Base-by-base conservation (phyloP, 2,888 invertebrate genomes). In the Eupithecia subfuscata region DNA sequence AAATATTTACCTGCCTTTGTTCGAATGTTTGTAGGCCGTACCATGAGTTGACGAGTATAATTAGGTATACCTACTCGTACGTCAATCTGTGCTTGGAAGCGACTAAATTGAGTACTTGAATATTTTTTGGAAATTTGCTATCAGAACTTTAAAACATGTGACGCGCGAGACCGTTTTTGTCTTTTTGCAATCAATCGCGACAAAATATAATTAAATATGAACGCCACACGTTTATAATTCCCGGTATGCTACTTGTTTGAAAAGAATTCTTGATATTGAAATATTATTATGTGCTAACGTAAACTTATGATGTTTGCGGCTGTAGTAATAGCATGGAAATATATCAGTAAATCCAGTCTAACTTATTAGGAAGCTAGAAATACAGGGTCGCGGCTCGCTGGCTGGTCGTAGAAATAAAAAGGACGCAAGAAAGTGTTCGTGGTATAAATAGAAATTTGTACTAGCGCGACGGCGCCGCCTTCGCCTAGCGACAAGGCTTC, bases 361-460 rank as follows among this genome's bases (percentile, higher is more conserved):
- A 68, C 68, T 68, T 25, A 75, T 82, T 82, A 84, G 84, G 83
- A 86, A 88, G 89, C 88, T 85, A 85, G 88, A 84, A 84, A 85
- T 87, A 86, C 88, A 82, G 79, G 86, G 63, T 77, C 73, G 71
- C 75, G 76, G 73, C 79, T 84, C 70, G 80, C 79, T 79, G 77
- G 78, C 78, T 67, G 73, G 76, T 80, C 25, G 78, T 84, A 84
- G 84, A 86, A 86, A 74, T 64, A 74, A 86, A 60, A 79, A 80
- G 77, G 81, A 70, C 77, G 71, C 79, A 90, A 85, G 90, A 91
- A 90, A 90, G 89, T 88, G 84, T 81, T 80, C 64, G 40, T 75
- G 82, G 69, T 89, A 89, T 85, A 88, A 89, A 90, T 90, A 90
- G 86, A 86, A 80, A 75, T 67, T 70, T 40, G 22, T 37, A 67